Conservation (phyloP, 1,140 invertebrate species). For the Cotesia glomerata region DNA sequence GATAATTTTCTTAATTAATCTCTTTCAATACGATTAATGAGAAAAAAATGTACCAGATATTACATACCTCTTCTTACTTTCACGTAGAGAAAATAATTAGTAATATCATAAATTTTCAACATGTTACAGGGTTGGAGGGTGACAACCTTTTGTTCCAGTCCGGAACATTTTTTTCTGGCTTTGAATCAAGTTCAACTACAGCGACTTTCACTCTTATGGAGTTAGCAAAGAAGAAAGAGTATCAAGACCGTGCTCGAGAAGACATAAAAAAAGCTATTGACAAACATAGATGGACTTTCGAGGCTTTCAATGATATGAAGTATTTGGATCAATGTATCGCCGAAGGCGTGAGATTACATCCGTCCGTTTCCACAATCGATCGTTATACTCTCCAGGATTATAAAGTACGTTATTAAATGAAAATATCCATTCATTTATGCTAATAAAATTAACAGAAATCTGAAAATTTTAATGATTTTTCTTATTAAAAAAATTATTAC, state of each 20-base stretch:
- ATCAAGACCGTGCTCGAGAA: conserved; percentile 60
- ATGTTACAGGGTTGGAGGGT: conserved; percentile 45
- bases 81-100: too few relatives aligned
- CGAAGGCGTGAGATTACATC: conserved; percentile 65
- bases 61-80: too few relatives aligned
- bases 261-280: conserved; percentile 66
- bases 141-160: conserved; percentile 45
- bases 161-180: conserved; percentile 63
- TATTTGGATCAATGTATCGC: conserved; percentile 49
- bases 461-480: too few relatives aligned
- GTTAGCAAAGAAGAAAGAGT: conserved; percentile 52
- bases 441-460: too few relatives aligned
- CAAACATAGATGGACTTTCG: conserved; percentile 46
- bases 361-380: conserved; percentile 67
- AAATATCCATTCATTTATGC: not conserved
- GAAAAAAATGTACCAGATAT: not conserved
- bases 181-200: conserved; percentile 65
- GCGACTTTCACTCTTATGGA: conserved; percentile 58
- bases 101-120: too few relatives aligned
- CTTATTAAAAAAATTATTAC: too few relatives aligned
- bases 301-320: conserved; percentile 54
- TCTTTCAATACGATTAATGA: not conserved
- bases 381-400: conserved; percentile 60
- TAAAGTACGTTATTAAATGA: conserved; percentile 37
- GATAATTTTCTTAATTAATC: not conserved